A percentile compares a stretch with the other conserved stretches of the same genome.
These are phyloP conservation scores for Siniperca knerii DNA, from an alignment of 2,113 vertebrate species.

Conservation along the genomic window DNA sequence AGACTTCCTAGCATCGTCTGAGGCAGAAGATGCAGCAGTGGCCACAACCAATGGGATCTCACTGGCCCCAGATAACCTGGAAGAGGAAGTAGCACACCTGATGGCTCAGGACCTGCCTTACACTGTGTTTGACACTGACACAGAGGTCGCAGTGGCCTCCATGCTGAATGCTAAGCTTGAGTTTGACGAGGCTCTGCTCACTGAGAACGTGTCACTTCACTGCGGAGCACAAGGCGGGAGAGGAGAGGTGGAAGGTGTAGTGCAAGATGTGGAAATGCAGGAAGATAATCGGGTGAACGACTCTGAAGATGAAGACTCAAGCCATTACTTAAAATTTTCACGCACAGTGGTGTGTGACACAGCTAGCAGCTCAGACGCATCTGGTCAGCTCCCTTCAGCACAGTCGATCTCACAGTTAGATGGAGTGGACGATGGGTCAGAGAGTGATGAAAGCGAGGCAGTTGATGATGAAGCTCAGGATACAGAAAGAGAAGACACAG, in stretches of 20 bases:
- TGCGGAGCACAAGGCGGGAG: slow-evolving; percentile 67
- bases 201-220: slow-evolving; percentile 82
- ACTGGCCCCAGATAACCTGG: slow-evolving; percentile 71
- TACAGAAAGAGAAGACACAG: slow-evolving; percentile 11
- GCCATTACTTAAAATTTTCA: slow-evolving; percentile 81
- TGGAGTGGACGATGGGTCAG: slow-evolving; percentile 89
- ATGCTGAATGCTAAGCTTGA: slow-evolving; percentile 88
- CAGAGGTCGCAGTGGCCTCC: slow-evolving; percentile 87
- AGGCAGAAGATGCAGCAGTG: slow-evolving; percentile 78
- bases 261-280: slow-evolving; percentile 42
- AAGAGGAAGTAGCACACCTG: slow-evolving; percentile 74
- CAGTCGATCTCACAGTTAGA: slow-evolving; percentile 89
- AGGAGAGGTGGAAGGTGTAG: slow-evolving; percentile 44
- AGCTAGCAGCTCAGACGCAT: slow-evolving; percentile 53
- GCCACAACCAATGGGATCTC: slow-evolving; percentile 77
- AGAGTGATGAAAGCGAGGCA: slow-evolving; percentile 84
- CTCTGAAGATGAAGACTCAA: slow-evolving; percentile 72
- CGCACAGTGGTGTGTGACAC: slow-evolving; percentile 85
- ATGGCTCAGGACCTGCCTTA: slow-evolving; percentile 82
- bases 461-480: slow-evolving; percentile 49
- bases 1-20: slow-evolving; percentile 81
- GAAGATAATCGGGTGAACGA: slow-evolving; percentile 52
- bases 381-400: slow-evolving; percentile 65
- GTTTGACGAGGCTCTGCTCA: slow-evolving; percentile 87
- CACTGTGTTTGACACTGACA: slow-evolving; percentile 79